Percentiles rank a stretch among this genome's conserved stretches.
Conservation (phyloP, 2,797 vertebrate genomes). For the Onychomys arenicola region DNA sequence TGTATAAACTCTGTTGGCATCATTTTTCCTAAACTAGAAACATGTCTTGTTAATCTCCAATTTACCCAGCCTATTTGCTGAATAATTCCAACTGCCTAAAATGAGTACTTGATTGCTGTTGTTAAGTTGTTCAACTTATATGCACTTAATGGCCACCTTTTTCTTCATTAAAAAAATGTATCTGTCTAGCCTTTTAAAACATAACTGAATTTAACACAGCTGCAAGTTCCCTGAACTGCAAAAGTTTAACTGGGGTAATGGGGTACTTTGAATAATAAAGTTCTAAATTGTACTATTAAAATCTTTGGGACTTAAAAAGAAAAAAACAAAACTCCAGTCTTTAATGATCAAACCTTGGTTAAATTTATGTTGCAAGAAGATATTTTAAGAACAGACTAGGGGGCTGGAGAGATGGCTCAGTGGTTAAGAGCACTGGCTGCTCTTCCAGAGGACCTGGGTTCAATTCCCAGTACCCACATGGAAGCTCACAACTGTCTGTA, state of each 20-base stretch:
- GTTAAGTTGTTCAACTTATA: not conserved
- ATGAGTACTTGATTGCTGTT: not conserved
- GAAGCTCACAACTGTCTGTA: no score
- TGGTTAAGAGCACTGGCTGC: no score
- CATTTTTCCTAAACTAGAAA: not conserved
- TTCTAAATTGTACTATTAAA: slow-evolving; percentile 57
- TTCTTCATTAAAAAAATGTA: not conserved
- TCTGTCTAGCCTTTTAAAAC: slow-evolving; percentile 41
- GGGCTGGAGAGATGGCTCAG: no score
- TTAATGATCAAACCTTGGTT: slow-evolving; percentile 9
- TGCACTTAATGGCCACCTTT: not conserved
- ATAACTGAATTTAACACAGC: not conserved
- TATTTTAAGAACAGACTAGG: slow-evolving; percentile 64
- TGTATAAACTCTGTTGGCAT: not conserved
- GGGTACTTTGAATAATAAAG: slow-evolving; percentile 47
- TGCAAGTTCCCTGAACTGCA: slow-evolving; percentile 8
- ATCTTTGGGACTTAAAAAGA: not conserved
- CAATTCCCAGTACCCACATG: no score
- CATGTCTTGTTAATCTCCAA: not conserved
- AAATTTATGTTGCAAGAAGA: slow-evolving; percentile 50
- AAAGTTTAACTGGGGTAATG: not conserved
- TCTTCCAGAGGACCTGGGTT: no score
- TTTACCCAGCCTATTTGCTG: not conserved
- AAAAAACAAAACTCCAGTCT: not conserved
- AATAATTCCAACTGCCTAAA: not conserved